These are phyloP conservation scores for Yponomeuta evonymella DNA, from an alignment of 2,888 invertebrate species.

Conservation along the genomic window DNA sequence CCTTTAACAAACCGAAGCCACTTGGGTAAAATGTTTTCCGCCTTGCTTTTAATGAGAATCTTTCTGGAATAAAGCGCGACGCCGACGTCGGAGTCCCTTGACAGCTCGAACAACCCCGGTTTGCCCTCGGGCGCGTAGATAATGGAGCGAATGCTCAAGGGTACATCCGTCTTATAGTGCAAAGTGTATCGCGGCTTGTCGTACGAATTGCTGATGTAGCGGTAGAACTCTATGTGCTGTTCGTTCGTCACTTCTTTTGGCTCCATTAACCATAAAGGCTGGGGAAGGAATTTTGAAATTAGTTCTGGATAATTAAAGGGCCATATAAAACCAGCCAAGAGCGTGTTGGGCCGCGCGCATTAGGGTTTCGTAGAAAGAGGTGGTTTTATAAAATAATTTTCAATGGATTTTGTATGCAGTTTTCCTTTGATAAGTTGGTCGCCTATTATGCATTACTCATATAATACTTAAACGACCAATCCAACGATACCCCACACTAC, in stretches of 20 bases:
- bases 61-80: slow-evolving; percentile 94
- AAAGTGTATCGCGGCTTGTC: slow-evolving; percentile 92
- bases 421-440: no score
- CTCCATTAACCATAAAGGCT: slow-evolving; percentile 96
- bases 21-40: slow-evolving; percentile 93
- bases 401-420: no score
- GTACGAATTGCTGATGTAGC: slow-evolving; percentile 89
- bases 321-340: no score
- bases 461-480: no score
- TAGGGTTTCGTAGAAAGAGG: no score
- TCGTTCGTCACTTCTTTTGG: slow-evolving; percentile 89
- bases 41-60: slow-evolving; percentile 93
- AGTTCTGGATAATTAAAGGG: not conserved
- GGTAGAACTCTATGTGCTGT: slow-evolving; percentile 95
- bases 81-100: slow-evolving; percentile 88
- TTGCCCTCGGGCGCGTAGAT: slow-evolving; percentile 96
- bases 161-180: slow-evolving; percentile 95
- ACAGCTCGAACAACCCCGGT: slow-evolving; percentile 93
- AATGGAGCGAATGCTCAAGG: slow-evolving; percentile 91
- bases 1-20: slow-evolving; percentile 97
- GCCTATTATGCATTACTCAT: no score
- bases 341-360: no score
- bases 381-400: no score
- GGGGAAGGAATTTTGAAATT: slow-evolving; percentile 29
- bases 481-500: no score